phyloP scores from a whole-genome alignment of 1,140 invertebrate species.

The Euwallacea similis region DNA sequence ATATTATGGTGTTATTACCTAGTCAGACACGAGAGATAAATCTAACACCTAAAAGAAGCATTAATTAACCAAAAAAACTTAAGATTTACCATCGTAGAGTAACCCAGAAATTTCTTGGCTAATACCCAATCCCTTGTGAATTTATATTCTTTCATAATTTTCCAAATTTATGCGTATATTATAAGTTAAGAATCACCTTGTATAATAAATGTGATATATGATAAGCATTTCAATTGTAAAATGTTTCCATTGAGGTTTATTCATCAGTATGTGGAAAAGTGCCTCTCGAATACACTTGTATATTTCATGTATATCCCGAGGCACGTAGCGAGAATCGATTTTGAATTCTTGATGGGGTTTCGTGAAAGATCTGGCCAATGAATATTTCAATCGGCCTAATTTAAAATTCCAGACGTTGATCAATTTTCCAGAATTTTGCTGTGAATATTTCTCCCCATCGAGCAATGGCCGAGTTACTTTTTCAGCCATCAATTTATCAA shows the following conservation, averaged over 20 bases:
- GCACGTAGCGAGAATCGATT: constrained; percentile 16
- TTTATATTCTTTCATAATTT: no score
- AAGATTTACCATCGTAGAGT: no score
- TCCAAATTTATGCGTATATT: no score
- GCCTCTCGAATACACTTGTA: constrained; percentile 3
- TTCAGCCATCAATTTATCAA: background rate
- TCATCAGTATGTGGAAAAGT: constrained; percentile 7
- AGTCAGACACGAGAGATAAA: no score
- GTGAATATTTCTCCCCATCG: background rate
- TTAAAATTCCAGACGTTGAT: constrained; percentile 33
- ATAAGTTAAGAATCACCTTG: no score
- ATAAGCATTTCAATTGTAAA: background rate
- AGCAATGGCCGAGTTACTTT: background rate
- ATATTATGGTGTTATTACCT: no score
- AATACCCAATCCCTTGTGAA: no score
- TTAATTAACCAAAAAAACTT: no score
- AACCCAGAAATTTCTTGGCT: no score
- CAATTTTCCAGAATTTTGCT: constrained; percentile 20
- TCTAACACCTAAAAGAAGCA: no score
- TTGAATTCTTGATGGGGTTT: constrained; percentile 3
- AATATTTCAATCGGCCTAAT: constrained; percentile 36
- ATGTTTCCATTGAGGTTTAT: background rate
- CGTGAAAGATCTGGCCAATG: constrained; percentile 20
- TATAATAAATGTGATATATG: no score
- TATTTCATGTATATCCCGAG: constrained; percentile 10